Conservation (phyloP, 2,113 vertebrate species). For the Talpa occidentalis region DNA sequence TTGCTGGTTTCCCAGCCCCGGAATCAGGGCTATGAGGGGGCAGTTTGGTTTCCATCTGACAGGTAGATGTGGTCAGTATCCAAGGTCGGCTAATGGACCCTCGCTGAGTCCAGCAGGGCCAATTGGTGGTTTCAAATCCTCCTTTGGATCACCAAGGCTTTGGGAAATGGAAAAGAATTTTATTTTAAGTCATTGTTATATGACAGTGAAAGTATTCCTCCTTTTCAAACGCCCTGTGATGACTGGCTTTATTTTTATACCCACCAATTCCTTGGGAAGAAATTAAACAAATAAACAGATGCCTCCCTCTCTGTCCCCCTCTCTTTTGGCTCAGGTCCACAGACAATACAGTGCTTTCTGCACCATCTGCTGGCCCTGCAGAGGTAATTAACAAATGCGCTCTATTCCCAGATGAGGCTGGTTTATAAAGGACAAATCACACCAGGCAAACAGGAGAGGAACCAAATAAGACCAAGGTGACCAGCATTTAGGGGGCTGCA, state of each 20-base stretch:
- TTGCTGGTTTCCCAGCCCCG: neutral
- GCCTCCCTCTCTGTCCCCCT: conserved; percentile 76
- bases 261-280: conserved; percentile 76
- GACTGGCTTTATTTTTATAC: conserved; percentile 84
- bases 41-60: neutral
- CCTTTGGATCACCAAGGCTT: neutral
- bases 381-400: conserved; percentile 86
- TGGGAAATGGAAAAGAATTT: conserved; percentile 57
- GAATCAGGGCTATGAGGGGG: neutral
- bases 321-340: conserved; percentile 73
- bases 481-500: neutral
- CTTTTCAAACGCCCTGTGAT: conserved; percentile 76
- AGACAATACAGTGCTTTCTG: conserved; percentile 79
- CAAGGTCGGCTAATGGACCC: neutral
- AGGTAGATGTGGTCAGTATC: neutral
- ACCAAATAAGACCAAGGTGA: neutral
- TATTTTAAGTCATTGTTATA: conserved; percentile 80
- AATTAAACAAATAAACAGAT: conserved; percentile 89
- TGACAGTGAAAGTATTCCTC: conserved; percentile 54
- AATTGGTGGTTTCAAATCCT: conserved; percentile 29
- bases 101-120: neutral
- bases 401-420: conserved; percentile 83
- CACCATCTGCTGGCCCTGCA: conserved; percentile 87
- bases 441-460: conserved; percentile 31
- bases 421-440: conserved; percentile 65